These are phyloP conservation scores for Taenioides sp. DNA, from an alignment of 2,797 vertebrate species.

Conservation along the genomic window DNA sequence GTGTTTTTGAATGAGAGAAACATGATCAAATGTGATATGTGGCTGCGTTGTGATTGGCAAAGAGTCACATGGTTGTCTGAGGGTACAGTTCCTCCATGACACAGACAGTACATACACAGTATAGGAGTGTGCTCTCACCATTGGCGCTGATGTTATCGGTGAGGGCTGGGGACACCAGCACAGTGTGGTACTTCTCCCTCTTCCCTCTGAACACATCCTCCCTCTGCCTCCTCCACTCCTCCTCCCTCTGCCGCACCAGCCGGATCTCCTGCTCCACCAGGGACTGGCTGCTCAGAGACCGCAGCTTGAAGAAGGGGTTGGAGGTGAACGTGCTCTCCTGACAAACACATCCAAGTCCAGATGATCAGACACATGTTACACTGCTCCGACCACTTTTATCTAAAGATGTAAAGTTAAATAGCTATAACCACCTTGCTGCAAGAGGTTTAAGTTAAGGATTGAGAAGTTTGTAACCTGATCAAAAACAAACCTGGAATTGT, in stretches of 20 bases:
- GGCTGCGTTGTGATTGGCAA: no score
- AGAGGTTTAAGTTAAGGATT: no score
- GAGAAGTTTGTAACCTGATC: no score
- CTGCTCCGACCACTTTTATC: no score
- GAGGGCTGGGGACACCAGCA: slow-evolving; percentile 67
- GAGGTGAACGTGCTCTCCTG: slow-evolving; percentile 69
- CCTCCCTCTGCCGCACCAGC: slow-evolving; percentile 71
- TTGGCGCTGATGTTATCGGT: slow-evolving; percentile 53
- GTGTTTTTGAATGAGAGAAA: no score
- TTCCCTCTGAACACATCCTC: slow-evolving; percentile 61
- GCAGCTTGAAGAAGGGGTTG: slow-evolving; percentile 77
- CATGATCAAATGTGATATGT: no score
- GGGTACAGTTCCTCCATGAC: no score
- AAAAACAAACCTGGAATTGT: no score
- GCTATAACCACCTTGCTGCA: no score
- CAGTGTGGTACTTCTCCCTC: slow-evolving; percentile 67
- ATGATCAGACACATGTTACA: neutral
- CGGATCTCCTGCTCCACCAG: slow-evolving; percentile 75
- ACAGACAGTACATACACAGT: no score
- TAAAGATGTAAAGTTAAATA: no score
- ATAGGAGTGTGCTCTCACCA: slow-evolving; percentile 31
- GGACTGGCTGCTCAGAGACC: slow-evolving; percentile 74
- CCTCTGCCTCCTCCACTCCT: slow-evolving; percentile 73
- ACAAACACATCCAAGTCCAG: neutral
- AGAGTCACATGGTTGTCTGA: no score